Evolutionary conservation across 2,888 invertebrate species (phyloP), one percentile per base, ranked within the genome.

Genomic region (Sminthurinus aureus): DNA sequence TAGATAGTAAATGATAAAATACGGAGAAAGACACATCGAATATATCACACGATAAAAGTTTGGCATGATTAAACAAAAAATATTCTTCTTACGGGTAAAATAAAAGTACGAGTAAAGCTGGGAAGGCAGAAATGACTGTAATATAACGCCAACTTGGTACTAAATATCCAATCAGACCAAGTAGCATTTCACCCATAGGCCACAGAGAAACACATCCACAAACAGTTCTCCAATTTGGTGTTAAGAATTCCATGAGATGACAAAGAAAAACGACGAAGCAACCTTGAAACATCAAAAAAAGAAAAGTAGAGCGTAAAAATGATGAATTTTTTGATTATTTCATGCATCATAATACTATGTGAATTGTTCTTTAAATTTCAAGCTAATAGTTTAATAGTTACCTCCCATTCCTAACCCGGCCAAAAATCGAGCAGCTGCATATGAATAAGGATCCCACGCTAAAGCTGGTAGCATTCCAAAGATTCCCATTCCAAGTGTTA

Each of bases 181-280:
- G 66, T 0, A 87, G 64, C 82, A 88, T 88, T 81, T 87, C 87
- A 15, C 88, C 88, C 11, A 87, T n/a, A 0, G 88, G 85, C 88
- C 88, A 88, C 0, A 88, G 79, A 18, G 84, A 85, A 0, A 88
- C 85, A 64, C 82, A 84, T 2, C 88, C 88, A 78, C 88, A 88
- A 77, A 88, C 85, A 0, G 86, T 86, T 51, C 88, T 20, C 84
- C 85, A 87, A 0, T 85, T 84, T 12, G 88, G 88, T 0, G 87
- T 87, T 20, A 88, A 83, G 79, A 85, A 88, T 76, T 88, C 88
- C 88, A 88, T 88, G 2, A 88, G 81, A 50, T 87, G 87, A 50
- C 86, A 87, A 82, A 88, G 79, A 74, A 86, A 86, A 13, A 84
- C 87, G 0, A 88, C 87, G 26, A 86, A 81, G 15, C 66, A n/a